Percentiles rank a stretch among this genome's conserved stretches.
phyloP scores from a whole-genome alignment of 2,888 invertebrate genomes.

The Dicyrtoma fusca region DNA sequence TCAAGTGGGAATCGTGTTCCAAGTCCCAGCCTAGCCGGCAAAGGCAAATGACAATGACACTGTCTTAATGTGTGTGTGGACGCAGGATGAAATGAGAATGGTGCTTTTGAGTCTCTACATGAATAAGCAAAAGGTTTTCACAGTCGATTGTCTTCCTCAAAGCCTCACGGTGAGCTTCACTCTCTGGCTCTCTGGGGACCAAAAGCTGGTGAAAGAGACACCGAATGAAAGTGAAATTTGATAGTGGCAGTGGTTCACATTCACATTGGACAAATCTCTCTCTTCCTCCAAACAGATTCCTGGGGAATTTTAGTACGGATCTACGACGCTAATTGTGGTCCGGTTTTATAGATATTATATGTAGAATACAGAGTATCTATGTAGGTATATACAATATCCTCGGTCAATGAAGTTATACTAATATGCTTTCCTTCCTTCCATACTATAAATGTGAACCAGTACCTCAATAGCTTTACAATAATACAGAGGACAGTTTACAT shows the following conservation, averaged over 20 bases:
- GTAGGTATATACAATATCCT: too few species aligned
- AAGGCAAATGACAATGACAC: slow-evolving; percentile 11
- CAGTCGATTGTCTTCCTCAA: slow-evolving; percentile 2
- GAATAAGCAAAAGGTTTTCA: slow-evolving; percentile 10
- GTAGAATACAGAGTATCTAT: too few species aligned
- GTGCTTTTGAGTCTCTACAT: neutral
- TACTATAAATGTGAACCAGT: too few species aligned
- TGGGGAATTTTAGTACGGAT: too few species aligned
- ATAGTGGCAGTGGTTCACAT: neutral
- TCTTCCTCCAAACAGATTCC: too few species aligned
- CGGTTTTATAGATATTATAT: too few species aligned
- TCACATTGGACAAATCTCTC: too few species aligned
- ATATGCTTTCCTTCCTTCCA: too few species aligned
- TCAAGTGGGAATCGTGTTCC: neutral
- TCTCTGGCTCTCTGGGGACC: neutral
- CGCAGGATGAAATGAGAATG: neutral
- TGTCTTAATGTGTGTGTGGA: neutral
- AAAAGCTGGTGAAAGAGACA: slow-evolving; percentile 17
- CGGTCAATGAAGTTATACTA: too few species aligned
- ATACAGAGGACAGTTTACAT: too few species aligned
- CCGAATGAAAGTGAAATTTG: slow-evolving; percentile 25
- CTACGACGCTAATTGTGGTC: too few species aligned
- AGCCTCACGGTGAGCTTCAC: neutral
- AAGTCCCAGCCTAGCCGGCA: neutral
- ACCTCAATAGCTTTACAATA: too few species aligned